Evolutionary conservation across 2,888 invertebrate genomes (phyloP).

Genomic region (Thera obeliscata): DNA sequence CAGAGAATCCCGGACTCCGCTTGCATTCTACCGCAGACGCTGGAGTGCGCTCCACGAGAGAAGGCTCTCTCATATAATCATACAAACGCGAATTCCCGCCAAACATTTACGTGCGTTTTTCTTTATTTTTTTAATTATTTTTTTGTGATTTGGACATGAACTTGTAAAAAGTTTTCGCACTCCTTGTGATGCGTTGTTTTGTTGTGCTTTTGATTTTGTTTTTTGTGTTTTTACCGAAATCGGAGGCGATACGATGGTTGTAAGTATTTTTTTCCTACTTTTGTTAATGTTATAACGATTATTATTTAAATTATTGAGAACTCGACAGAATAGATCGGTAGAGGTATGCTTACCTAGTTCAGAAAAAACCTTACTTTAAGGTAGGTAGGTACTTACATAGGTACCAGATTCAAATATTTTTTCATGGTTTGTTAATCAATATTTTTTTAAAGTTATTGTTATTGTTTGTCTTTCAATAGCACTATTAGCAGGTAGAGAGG

Average conservation of each 20-base stretch:
- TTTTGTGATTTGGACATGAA: constrained; percentile 31
- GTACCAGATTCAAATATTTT: too few species aligned
- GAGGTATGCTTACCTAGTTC: too few species aligned
- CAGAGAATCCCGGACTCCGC: constrained; percentile 50
- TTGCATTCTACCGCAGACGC: constrained; percentile 68
- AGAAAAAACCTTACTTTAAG: too few species aligned
- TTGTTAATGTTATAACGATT: neutral
- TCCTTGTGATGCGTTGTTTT: constrained; percentile 76
- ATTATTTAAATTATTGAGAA: too few species aligned
- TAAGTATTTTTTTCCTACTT: constrained; percentile 58
- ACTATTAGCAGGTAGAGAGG: too few species aligned
- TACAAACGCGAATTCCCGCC: constrained; percentile 63
- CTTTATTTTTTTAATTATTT: constrained; percentile 31
- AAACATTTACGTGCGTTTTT: constrained; percentile 59
- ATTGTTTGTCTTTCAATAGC: too few species aligned
- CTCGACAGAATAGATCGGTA: too few species aligned
- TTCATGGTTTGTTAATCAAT: too few species aligned
- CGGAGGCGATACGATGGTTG: constrained; percentile 80
- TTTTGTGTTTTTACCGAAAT: constrained; percentile 78
- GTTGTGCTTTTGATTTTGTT: constrained; percentile 75
- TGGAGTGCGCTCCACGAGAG: constrained; percentile 53
- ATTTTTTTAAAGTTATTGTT: too few species aligned
- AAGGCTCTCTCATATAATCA: constrained; percentile 47
- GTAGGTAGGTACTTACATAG: too few species aligned
- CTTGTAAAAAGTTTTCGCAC: constrained; percentile 34